These are phyloP conservation scores for Myotis vivesi DNA, from an alignment of 2,797 vertebrate genomes.

Conservation along the genomic window DNA sequence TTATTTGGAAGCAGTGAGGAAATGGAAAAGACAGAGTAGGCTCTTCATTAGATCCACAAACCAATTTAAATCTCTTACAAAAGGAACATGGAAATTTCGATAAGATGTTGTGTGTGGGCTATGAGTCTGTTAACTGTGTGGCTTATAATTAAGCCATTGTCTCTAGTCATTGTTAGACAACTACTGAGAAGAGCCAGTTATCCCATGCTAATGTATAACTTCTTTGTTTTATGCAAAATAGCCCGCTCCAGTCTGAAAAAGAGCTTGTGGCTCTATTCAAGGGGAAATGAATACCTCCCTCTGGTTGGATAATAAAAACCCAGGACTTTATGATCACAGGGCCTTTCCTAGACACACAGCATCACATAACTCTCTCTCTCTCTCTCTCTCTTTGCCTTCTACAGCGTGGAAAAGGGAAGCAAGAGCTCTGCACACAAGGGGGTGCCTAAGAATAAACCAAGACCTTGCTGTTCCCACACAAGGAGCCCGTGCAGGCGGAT, in stretches of 20 bases:
- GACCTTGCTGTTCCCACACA: not conserved
- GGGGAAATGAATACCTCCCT: constrained; percentile 69
- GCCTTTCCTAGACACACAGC: constrained; percentile 46
- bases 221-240: constrained; percentile 76
- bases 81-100: constrained; percentile 61
- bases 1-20: not conserved
- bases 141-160: constrained; percentile 73
- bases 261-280: constrained; percentile 70
- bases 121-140: constrained; percentile 56
- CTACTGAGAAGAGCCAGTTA: constrained; percentile 65
- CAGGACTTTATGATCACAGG: constrained; percentile 39
- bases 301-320: constrained; percentile 57
- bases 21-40: constrained; percentile 47
- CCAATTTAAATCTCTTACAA: constrained; percentile 44
- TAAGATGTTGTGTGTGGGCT: constrained; percentile 58
- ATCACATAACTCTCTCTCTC: constrained; percentile 7
- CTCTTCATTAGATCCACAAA: constrained; percentile 53
- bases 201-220: constrained; percentile 69
- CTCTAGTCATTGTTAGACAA: constrained; percentile 55
- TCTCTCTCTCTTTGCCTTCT: not conserved
- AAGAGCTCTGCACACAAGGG: not conserved
- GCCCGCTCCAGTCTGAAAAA: constrained; percentile 52
- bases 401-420: not conserved
- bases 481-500: not conserved
- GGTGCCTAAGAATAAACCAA: not conserved